A percentile compares a stretch with the other conserved stretches of the same genome.
These are phyloP conservation scores for Lepidostoma basale DNA, from an alignment of 1,140 invertebrate genomes.

Conservation along the genomic window DNA sequence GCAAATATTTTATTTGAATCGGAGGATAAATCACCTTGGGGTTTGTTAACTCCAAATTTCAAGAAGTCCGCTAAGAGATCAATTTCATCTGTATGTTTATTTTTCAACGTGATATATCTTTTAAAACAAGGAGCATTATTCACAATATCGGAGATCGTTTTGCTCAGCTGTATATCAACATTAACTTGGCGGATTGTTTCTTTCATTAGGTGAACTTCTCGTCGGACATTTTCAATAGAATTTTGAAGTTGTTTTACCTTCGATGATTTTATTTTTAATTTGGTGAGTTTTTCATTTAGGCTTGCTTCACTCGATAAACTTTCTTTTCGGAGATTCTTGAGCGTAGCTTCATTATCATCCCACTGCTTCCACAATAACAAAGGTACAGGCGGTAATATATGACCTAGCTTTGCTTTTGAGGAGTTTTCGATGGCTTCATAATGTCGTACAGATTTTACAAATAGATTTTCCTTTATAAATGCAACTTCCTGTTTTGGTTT, in stretches of 20 bases:
- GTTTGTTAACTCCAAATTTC: neutral
- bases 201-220: constrained; percentile 24
- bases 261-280: constrained; percentile 13
- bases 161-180: constrained; percentile 19
- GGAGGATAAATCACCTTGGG: neutral
- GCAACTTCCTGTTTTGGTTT: constrained; percentile 25
- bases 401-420: constrained; percentile 18
- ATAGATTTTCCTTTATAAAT: constrained; percentile 26
- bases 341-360: neutral
- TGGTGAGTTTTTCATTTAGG: neutral
- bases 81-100: neutral
- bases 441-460: constrained; percentile 11
- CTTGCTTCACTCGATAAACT: neutral
- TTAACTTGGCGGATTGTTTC: constrained; percentile 18
- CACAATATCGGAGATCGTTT: neutral
- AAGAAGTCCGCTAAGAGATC: neutral
- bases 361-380: neutral
- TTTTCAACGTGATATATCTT: neutral
- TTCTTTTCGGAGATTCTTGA: neutral
- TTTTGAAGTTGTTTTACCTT: neutral
- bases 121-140: constrained; percentile 23
- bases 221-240: neutral
- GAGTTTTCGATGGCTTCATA: constrained; percentile 23
- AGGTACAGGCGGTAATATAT: constrained; percentile 20
- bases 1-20: neutral